These are phyloP conservation scores for Spodoptera litura DNA, from an alignment of 1,140 invertebrate genomes.

Conservation along the genomic window DNA sequence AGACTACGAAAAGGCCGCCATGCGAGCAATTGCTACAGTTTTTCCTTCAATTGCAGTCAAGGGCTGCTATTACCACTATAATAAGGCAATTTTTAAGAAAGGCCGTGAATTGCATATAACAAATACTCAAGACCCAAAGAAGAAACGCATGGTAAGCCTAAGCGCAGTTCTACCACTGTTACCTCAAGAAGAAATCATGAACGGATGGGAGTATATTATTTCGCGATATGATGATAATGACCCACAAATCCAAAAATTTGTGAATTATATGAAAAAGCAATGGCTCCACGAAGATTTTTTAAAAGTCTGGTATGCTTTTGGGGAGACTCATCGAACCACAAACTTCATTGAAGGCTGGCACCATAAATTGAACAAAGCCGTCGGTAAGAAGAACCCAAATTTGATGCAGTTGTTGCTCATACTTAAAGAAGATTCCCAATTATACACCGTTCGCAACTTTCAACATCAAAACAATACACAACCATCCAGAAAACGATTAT, in stretches of 20 bases:
- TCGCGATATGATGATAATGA: not conserved
- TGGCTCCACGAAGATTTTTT: constrained; percentile 5
- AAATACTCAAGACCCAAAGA: constrained; percentile 8
- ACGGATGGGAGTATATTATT: no score
- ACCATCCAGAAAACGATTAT: constrained; percentile 6
- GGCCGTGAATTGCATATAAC: constrained; percentile 4
- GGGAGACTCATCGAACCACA: constrained; percentile 4
- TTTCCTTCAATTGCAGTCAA: constrained; percentile 5
- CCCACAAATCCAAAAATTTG: constrained; percentile 6
- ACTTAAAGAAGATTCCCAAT: constrained; percentile 3
- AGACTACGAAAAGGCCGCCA: not conserved
- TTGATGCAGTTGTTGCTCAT: constrained; percentile 5
- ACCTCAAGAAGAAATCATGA: no score
- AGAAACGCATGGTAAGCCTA: constrained; percentile 7
- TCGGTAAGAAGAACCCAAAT: constrained; percentile 5
- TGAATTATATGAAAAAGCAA: constrained; percentile 7
- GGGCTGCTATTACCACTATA: constrained; percentile 2
- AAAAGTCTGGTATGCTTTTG: constrained; percentile 1
- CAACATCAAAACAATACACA: constrained; percentile 6
- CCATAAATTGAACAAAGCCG: constrained; percentile 5
- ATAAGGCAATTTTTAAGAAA: constrained; percentile 8
- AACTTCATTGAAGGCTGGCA: constrained; percentile 5
- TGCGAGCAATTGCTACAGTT: constrained; percentile 7
- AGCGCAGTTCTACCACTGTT: not conserved
- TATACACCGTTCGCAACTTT: constrained; percentile 1